A percentile compares a stretch with the other conserved stretches of the same genome.
phyloP scores from a whole-genome alignment of 2,888 invertebrate species.

The Lasius fuliginosus region DNA sequence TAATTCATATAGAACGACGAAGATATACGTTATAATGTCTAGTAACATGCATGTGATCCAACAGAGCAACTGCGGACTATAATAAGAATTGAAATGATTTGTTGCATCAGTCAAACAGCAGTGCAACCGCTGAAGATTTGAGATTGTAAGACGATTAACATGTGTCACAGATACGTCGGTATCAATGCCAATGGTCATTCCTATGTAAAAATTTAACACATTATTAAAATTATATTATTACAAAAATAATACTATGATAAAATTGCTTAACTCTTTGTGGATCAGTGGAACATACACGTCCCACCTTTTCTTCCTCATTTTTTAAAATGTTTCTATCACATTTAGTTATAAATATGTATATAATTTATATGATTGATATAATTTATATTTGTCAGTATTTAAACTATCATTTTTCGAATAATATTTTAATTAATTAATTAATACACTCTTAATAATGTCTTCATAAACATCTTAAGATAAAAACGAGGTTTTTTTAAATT shows the following conservation, averaged over 20 bases:
- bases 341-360: no score
- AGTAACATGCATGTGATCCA: conserved; percentile 7
- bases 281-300: no score
- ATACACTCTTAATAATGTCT: no score
- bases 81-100: conserved; percentile 26
- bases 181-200: neutral
- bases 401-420: no score
- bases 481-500: no score
- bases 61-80: conserved; percentile 21
- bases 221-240: neutral
- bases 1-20: neutral
- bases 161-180: neutral
- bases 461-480: no score
- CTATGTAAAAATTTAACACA: conserved; percentile 10
- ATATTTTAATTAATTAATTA: no score
- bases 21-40: neutral
- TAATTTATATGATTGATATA: no score
- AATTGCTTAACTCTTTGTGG: neutral
- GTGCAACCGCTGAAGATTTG: conserved; percentile 17
- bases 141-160: neutral
- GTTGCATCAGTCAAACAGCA: neutral
- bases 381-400: no score
- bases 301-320: no score
- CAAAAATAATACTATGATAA: neutral
- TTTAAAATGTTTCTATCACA: no score